Percentiles rank a stretch among this genome's conserved stretches.
Evolutionary conservation across 2,888 invertebrate species (phyloP).

Genomic region (Campaea margaritaria): DNA sequence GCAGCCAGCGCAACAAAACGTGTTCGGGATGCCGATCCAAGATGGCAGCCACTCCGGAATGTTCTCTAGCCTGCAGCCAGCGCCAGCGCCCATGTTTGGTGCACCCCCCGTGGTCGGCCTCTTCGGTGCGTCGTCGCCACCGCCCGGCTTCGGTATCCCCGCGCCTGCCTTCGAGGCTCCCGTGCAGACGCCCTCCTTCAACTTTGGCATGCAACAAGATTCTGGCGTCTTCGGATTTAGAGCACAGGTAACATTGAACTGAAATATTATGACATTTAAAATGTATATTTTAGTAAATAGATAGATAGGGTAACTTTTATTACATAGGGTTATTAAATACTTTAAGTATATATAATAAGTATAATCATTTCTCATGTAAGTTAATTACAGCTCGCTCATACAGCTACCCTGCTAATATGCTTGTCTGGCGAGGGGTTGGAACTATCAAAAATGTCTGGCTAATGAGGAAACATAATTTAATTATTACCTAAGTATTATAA

Average conservation of each 20-base stretch:
- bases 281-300: too few relatives aligned
- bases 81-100: constrained; percentile 64
- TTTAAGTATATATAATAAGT: too few relatives aligned
- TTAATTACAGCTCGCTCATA: too few relatives aligned
- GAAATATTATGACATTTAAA: too few relatives aligned
- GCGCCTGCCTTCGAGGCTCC: constrained; percentile 60
- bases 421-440: too few relatives aligned
- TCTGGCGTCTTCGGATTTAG: constrained; percentile 68
- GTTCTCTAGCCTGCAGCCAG: constrained; percentile 55
- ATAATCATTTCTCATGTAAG: too few relatives aligned
- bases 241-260: constrained; percentile 56
- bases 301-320: too few relatives aligned
- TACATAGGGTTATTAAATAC: too few relatives aligned
- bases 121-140: constrained; percentile 56
- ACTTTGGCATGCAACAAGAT: constrained; percentile 60
- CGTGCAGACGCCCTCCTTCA: constrained; percentile 57
- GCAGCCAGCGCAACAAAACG: constrained; percentile 45
- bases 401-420: too few relatives aligned
- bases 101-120: constrained; percentile 48
- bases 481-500: too few relatives aligned
- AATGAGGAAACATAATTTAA: too few relatives aligned
- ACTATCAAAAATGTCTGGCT: too few relatives aligned
- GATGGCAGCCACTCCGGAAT: constrained; percentile 51
- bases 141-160: constrained; percentile 59
- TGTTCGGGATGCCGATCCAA: constrained; percentile 53